Evolutionary conservation across 2,797 vertebrate species (phyloP).

Genomic region (Yasuhikotakia modesta): DNA sequence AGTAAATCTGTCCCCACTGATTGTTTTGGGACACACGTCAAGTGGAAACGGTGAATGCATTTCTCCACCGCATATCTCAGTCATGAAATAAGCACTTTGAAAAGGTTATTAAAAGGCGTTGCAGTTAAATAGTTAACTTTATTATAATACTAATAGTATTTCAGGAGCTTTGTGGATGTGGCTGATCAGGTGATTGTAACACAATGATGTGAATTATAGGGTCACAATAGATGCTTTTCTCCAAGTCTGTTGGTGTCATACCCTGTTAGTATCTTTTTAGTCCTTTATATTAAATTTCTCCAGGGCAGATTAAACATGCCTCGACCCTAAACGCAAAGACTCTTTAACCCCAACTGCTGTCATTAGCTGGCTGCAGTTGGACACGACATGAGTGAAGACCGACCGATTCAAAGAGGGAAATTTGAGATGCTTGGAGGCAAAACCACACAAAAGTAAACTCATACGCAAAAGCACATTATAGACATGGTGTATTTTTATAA

Average conservation of each 20-base stretch:
- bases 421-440: constrained; percentile 55
- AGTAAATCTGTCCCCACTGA: neutral
- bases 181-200: neutral
- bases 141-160: neutral
- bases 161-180: neutral
- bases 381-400: constrained; percentile 21
- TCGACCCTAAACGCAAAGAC: neutral
- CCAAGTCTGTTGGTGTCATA: neutral
- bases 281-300: neutral
- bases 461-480: constrained; percentile 40
- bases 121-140: neutral
- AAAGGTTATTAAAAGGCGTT: neutral
- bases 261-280: neutral
- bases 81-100: neutral
- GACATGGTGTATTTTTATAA: constrained; percentile 53
- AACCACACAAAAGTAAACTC: constrained; percentile 27
- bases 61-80: no score
- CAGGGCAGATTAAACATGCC: neutral
- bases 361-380: neutral
- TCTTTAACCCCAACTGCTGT: neutral
- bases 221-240: neutral
- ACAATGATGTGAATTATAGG: neutral
- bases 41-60: no score
- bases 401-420: constrained; percentile 56
- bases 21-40: neutral